Evolutionary conservation across 2,113 vertebrate genomes (phyloP), one percentile per base, ranked within the genome.

Genomic region (Vireo altiloquus): DNA sequence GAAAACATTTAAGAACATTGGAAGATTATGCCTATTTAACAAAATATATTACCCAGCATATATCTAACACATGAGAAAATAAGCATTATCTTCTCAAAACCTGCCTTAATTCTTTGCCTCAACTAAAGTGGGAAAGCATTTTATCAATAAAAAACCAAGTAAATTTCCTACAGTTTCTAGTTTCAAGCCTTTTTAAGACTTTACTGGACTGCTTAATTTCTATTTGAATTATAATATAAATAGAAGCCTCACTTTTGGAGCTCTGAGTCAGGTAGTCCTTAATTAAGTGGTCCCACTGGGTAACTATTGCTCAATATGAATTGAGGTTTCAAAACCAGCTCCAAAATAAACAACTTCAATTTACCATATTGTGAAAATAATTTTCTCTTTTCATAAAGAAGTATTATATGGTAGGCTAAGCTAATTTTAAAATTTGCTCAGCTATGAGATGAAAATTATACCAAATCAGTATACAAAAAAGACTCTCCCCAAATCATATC

Each of bases 361-460:
- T 87, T 68, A 82, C 42, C 54, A 50, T 39, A 65, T 46, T 17
- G 33, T 85, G 82, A 90, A 95, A 95, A 65, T 46, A 6, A 54
- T 82, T 49, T 82, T 82, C 9, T 39, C 24, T 35, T 94, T 92
- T 85, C 46, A 47, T 76, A 57, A 94, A 80, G 16, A 89, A 90
- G 7, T 39, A 90, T 85, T 80, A 82, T 31, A 77, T 46, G 4
- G 50, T 9, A 84, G 63, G 74, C 10, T 54, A 61, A 53, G 64
- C 13, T 56, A 77, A 92, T 91, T 74, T 97, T 69, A 96, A 96
- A 90, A 87, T 91, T 64, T 70, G 7, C 22, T 92, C 30, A 46
- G 44, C 33, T 54, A 60, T 46, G 30, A 95, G 61, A 79, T 42
- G 23, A 37, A 85, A 88, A 80, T 81, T 59, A 60, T 82, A 95